Base-by-base conservation (phyloP, 2,113 vertebrate genomes). In the Ceuthmochares aereus region DNA sequence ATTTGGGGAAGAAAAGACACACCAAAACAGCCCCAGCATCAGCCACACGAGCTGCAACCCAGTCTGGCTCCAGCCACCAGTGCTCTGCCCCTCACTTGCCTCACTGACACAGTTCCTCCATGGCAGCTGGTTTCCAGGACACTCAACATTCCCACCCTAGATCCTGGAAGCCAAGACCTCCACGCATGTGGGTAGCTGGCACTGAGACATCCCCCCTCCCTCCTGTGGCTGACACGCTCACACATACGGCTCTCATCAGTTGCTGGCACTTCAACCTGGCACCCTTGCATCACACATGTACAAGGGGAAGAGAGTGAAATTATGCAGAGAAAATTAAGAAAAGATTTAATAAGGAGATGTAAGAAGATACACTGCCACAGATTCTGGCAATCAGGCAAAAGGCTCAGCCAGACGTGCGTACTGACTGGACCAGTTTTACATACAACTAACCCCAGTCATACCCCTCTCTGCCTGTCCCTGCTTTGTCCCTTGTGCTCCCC, bases 1-100 rank as follows among this genome's bases (percentile, higher is more conserved):
- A 7, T 32, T 11, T 70, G 45, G 14, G 22, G 20, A 56, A 67
- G 12, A 16, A 3, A 56, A 59, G 59, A 60, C 22, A n/a, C 20
- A 16, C 7, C 2, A 2, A 2, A 19, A 15, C 37, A 42, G 21
- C 17, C 17, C 17, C 17, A 18, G 43, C 55, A 60, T 8, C 22
- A 60, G 47, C 62, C 6, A 9, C 20, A 5, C 0, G 2, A 29
- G 23, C 29, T 14, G 30, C 4, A 2, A 75, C 18, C 12, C 4
- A 4, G 59, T 8, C 37, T 47, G 36, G 16, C 25, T 67, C 37
- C 52, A 84, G 54, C 49, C 2, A 1, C 47, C 7, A 1, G 12
- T 1, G 1, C 47, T 59, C 37, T 49, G 12, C 11, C 27, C 27
- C 58, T 60, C 55, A 27, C 36, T 52, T 27, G 29, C 11, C 54